Evolutionary conservation across 2,113 vertebrate species (phyloP).

Genomic region (Hemiprocne comata): DNA sequence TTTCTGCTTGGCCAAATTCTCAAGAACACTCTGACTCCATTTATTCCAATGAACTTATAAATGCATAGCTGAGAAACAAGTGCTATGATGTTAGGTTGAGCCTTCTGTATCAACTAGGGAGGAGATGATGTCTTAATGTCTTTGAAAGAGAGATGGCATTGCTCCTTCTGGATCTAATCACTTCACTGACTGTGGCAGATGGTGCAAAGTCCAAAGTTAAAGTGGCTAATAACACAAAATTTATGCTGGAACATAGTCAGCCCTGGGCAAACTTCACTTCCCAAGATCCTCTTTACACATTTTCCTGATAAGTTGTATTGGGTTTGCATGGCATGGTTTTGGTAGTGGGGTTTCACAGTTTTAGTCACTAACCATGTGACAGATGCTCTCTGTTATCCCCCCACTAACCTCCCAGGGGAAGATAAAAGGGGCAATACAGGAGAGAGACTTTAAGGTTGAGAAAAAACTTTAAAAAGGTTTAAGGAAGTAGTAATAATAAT

Average conservation of each 20-base stretch:
- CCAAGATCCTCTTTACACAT: neutral
- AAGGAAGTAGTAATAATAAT: no score
- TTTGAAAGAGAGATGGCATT: neutral
- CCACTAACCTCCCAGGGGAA: no score
- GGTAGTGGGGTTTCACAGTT: no score
- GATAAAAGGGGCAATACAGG: no score
- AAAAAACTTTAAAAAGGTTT: no score
- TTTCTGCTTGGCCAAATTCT: neutral
- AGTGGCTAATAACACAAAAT: neutral
- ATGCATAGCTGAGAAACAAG: neutral
- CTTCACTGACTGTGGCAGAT: neutral
- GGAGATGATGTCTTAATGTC: neutral
- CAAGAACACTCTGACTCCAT: neutral
- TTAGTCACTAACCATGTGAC: no score
- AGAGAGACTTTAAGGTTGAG: no score
- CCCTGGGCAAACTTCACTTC: neutral
- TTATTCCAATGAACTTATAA: neutral
- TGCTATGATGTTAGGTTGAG: neutral
- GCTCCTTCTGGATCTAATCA: neutral
- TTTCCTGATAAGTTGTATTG: neutral
- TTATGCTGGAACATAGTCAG: neutral
- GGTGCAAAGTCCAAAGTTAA: neutral
- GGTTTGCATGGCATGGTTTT: no score
- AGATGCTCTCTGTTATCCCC: no score
- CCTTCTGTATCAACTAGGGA: neutral